Evolutionary conservation across 2,113 vertebrate genomes (phyloP), one percentile per base, ranked within the genome.

Genomic region (Dascyllus trimaculatus): DNA sequence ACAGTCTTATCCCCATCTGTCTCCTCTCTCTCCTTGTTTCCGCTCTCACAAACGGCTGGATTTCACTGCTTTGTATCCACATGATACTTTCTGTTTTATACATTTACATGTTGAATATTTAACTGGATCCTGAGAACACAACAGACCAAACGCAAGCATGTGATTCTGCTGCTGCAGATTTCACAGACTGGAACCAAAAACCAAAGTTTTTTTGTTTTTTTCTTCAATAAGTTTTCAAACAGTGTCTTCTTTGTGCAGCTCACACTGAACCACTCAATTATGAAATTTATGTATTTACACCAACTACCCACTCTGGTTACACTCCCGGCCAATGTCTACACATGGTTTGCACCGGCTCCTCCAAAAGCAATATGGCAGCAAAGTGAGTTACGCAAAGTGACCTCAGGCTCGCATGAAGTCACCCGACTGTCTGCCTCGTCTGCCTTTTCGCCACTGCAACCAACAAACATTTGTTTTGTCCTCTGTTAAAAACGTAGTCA

Each of bases 1-100:
- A 72, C 82, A 76, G 71, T 75, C 82, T 88, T 83, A 81, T 85
- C 85, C 73, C 86, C 89, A 90, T 91, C 90, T 91, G 90, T 85
- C 84, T 76, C 65, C 70, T 74, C 54, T 78, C 26, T 69, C 64
- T 61, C 77, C 70, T 32, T 71, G 43, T 70, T 49, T 25, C 68
- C 56, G 46, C 71, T 19, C 26, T 40, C 9, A 60, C 60, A 78
- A 70, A 40, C 54, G 18, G 54, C 57, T 62, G 35, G 10, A 29
- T 69, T 73, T 48, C 45, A 45, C 1, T 24, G 21, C 15, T 62
- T 77, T 46, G 35, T 45, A 49, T 68, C 45, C 69, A 62, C 68
- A 60, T 7, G 51, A 56, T 14, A 26, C 32, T 40, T 59, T 62
- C 43, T 71, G 53, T 40, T 76, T 71, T 38, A 58, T 43, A 49